Conservation (phyloP, 2,888 invertebrate genomes). For the Ormyrus rosae region DNA sequence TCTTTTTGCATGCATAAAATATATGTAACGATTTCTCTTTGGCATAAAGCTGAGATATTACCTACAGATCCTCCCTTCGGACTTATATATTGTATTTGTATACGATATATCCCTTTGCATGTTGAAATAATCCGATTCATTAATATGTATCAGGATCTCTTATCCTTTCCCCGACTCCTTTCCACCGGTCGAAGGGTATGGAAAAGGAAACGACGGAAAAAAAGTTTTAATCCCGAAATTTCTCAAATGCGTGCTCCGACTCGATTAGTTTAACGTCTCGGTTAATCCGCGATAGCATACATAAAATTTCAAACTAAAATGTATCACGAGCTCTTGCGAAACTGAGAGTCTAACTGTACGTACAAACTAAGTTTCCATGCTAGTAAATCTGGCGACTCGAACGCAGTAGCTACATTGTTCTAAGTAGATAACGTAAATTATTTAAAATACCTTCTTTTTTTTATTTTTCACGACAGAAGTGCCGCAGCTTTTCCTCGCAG, state of each 20-base stretch:
- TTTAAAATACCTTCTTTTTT: too few species aligned
- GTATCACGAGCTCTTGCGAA: too few species aligned
- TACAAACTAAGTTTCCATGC: too few species aligned
- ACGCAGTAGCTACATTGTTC: too few species aligned
- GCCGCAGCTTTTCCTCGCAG: too few species aligned
- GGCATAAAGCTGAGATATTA: constrained; percentile 23
- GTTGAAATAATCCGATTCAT: constrained; percentile 37
- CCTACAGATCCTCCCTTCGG: constrained; percentile 1
- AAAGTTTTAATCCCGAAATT: constrained; percentile 23
- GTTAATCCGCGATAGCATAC: neutral
- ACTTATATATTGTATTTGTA: constrained; percentile 31
- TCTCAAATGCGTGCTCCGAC: constrained; percentile 12
- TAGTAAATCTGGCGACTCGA: too few species aligned
- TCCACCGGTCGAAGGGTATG: neutral
- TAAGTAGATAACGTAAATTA: too few species aligned
- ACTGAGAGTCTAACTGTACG: too few species aligned
- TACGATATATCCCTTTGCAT: constrained; percentile 20
- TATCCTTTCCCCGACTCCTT: neutral
- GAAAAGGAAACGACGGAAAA: neutral
- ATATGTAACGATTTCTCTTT: constrained; percentile 8
- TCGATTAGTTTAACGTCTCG: neutral
- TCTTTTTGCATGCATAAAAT: constrained; percentile 28
- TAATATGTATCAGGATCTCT: constrained; percentile 31
- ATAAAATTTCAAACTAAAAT: neutral
- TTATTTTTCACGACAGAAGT: too few species aligned